Conservation (phyloP, 2,113 vertebrate genomes). For the Antechinus flavipes region DNA sequence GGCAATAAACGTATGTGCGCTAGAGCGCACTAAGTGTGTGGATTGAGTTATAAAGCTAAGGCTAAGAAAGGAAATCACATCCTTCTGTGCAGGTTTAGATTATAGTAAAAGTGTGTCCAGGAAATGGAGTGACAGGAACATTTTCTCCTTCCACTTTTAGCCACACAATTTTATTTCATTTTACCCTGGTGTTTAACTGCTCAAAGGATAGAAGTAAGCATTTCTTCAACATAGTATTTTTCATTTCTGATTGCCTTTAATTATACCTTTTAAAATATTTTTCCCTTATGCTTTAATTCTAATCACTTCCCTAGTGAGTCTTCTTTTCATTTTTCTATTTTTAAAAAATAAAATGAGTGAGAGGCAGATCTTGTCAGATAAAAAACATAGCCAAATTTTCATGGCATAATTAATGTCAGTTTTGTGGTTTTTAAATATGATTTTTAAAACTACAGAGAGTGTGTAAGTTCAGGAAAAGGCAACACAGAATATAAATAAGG, state of each 20-base stretch:
- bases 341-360: background rate
- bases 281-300: background rate
- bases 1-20: conserved; percentile 87
- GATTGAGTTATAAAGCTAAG: conserved; percentile 5
- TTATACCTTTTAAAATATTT: background rate
- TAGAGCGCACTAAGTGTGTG: conserved; percentile 73
- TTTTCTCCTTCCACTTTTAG: background rate
- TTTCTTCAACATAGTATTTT: conserved; percentile 1
- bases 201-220: background rate
- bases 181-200: background rate
- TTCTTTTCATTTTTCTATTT: background rate
- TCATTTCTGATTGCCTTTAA: background rate
- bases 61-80: conserved; percentile 18
- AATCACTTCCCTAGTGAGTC: background rate
- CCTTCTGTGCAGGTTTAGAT: conserved; percentile 79
- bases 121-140: background rate
- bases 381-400: background rate
- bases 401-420: background rate
- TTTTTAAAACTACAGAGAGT: background rate
- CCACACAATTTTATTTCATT: background rate
- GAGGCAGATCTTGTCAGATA: background rate
- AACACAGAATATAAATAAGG: background rate
- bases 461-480: conserved; percentile 15
- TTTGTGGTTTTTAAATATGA: conserved; percentile 10
- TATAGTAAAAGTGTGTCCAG: fast-evolving